Conservation (phyloP, 2,113 vertebrate genomes). For the Melanerpes formicivorus region DNA sequence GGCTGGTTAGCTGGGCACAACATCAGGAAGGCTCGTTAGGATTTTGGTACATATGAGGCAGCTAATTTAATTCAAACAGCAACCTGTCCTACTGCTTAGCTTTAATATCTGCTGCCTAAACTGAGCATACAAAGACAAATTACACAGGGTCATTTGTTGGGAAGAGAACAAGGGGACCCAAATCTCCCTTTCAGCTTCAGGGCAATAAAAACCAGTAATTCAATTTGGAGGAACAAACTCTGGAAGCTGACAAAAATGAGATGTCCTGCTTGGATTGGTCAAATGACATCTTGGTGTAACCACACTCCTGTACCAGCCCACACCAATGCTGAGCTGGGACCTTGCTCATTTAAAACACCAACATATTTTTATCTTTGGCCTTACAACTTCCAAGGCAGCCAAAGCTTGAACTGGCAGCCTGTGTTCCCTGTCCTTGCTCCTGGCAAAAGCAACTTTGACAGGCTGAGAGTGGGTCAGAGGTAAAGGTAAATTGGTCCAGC, state of each 20-base stretch:
- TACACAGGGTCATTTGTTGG: neutral
- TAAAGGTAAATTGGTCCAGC: neutral
- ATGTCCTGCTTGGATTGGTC: neutral
- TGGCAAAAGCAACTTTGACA: neutral
- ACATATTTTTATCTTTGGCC: neutral
- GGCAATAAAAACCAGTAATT: neutral
- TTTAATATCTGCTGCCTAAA: neutral
- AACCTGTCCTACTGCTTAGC: neutral
- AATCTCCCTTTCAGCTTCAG: neutral
- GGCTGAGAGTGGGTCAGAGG: neutral
- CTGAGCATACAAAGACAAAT: slow-evolving; percentile 1
- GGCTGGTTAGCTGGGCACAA: slow-evolving; percentile 7
- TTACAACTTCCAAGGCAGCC: neutral
- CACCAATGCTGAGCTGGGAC: neutral
- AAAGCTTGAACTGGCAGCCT: neutral
- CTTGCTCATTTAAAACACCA: neutral
- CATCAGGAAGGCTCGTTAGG: neutral
- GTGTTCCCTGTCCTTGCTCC: neutral
- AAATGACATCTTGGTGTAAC: neutral
- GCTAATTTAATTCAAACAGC: slow-evolving; percentile 37
- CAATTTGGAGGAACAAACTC: neutral
- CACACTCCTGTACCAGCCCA: neutral
- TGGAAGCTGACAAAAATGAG: neutral
- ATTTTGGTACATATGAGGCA: slow-evolving; percentile 12
- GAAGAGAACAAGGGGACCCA: neutral